phyloP scores from a whole-genome alignment of 2,113 vertebrate species.

The Cryptomyrus ogoouensis region DNA sequence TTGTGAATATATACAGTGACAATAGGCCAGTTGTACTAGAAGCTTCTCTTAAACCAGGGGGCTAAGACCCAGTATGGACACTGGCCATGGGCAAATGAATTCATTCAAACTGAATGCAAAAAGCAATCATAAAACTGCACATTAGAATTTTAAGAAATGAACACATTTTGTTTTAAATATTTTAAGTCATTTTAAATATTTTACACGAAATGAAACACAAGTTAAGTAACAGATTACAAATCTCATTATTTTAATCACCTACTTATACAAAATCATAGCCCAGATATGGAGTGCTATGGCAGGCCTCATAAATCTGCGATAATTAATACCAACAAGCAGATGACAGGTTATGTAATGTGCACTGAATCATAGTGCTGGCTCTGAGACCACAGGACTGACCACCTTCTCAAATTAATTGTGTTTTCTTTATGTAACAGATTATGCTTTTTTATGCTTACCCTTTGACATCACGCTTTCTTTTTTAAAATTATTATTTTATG shows the following conservation, averaged over 20 bases:
- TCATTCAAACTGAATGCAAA: not conserved
- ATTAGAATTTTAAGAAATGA: not conserved
- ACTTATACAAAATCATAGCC: not conserved
- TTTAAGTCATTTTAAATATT: not conserved
- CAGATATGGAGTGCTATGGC: not conserved
- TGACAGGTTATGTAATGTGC: not conserved
- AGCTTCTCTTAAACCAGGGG: not conserved
- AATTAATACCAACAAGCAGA: conserved; percentile 6
- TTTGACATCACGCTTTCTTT: not conserved
- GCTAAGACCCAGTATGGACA: not conserved
- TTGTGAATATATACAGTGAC: not conserved
- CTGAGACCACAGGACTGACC: not conserved
- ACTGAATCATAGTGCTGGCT: not conserved
- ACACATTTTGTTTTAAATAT: not conserved
- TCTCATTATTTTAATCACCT: not conserved
- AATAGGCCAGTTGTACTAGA: not conserved
- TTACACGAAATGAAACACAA: not conserved
- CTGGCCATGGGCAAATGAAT: not conserved
- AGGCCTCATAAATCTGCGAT: not conserved
- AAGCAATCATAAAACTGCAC: not conserved
- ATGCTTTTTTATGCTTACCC: not conserved
- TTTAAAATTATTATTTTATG: not conserved
- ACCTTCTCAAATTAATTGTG: not conserved
- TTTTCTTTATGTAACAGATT: not conserved
- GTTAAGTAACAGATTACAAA: not conserved